Percentiles rank a stretch among this genome's conserved stretches.
These are phyloP conservation scores for Coracias cyanogaster DNA, from an alignment of 2,797 vertebrate genomes.

Conservation along the genomic window DNA sequence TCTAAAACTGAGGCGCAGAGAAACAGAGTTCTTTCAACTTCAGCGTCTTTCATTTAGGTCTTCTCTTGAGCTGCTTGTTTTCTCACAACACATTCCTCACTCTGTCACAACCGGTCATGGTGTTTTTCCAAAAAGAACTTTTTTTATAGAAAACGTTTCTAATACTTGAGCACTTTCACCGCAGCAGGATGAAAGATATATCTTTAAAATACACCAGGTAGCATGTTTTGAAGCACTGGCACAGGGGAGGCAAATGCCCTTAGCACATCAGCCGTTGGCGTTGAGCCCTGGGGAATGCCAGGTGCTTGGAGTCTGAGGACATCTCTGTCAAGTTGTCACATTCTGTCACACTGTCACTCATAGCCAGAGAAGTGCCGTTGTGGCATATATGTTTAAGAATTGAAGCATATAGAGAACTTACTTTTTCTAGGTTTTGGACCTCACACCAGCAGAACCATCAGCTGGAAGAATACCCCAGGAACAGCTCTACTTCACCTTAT, in stretches of 20 bases:
- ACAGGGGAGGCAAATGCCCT: background rate
- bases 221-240: background rate
- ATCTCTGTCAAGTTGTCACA: background rate
- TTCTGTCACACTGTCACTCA: background rate
- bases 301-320: background rate
- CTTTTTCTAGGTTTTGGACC: background rate
- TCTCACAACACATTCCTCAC: constrained; percentile 35
- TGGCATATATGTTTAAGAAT: background rate
- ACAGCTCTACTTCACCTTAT: background rate
- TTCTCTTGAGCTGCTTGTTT: constrained; percentile 30
- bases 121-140: constrained; percentile 13
- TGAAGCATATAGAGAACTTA: background rate
- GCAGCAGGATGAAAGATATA: background rate
- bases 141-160: background rate
- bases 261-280: background rate
- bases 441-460: background rate
- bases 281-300: background rate
- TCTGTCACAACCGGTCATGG: background rate
- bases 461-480: background rate
- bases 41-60: background rate
- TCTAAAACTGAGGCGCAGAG: constrained; percentile 36
- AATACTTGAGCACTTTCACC: background rate
- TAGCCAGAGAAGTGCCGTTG: background rate
- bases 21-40: constrained; percentile 1
- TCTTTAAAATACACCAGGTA: background rate